Conservation (phyloP, 2,113 vertebrate species). For the Elachura formosa region DNA sequence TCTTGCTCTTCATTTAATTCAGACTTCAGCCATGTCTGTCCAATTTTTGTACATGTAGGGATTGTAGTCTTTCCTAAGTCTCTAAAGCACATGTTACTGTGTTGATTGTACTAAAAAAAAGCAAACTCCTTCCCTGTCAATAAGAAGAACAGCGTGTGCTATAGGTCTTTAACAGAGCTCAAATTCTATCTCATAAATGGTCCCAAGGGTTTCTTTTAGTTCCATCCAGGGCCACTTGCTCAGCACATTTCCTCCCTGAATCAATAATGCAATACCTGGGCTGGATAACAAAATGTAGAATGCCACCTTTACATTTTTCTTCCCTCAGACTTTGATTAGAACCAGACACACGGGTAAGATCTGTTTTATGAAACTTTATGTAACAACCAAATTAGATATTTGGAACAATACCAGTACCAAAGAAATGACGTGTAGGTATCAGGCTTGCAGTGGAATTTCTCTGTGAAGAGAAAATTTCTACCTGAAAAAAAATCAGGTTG, state of each 20-base stretch:
- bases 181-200: neutral
- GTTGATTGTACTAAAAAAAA: neutral
- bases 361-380: neutral
- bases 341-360: neutral
- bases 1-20: neutral
- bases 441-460: neutral
- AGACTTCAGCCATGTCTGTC: neutral
- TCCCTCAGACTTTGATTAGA: neutral
- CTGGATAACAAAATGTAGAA: slow-evolving; percentile 29
- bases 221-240: neutral
- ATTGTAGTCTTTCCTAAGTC: neutral
- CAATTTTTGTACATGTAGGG: fast-evolving
- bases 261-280: slow-evolving; percentile 39
- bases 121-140: neutral
- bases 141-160: slow-evolving; percentile 33
- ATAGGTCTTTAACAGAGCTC: neutral
- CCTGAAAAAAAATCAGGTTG: neutral
- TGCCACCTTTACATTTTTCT: neutral
- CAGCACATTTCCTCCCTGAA: slow-evolving; percentile 51
- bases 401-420: neutral
- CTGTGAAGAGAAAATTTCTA: neutral
- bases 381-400: neutral
- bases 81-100: slow-evolving; percentile 1
- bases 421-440: neutral
- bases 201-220: slow-evolving; percentile 22